Evolutionary conservation across 2,797 vertebrate species (phyloP), one percentile per base, ranked within the genome.

Genomic region (Furcifer pardalis): DNA sequence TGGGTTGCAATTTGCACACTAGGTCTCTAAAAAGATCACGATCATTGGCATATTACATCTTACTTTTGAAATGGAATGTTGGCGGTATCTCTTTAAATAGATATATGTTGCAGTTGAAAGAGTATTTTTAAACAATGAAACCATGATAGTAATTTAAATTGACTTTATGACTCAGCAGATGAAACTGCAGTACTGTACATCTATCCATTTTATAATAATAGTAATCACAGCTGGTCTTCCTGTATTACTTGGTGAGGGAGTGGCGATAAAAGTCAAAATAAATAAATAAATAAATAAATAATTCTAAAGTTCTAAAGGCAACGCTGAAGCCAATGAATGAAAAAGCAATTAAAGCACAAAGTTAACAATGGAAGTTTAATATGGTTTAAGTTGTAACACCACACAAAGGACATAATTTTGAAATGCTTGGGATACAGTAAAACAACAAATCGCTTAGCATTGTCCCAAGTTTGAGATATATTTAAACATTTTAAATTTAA

Each of bases 151-250:
- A 85, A 66, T 81, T 79, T 83, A 91, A 90, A 89, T 92, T 40
- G 86, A 86, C 1, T 0, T 88, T 76, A 93, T 95, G 92, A 93
- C 87, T 89, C 91, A 94, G 65, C 19, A 10, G 85, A 85, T 88
- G 91, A 85, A 79, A 84, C 56, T 85, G 88, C 60, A 91, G n/a
- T n/a, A n/a, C n/a, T n/a, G n/a, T n/a, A n/a, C n/a, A n/a, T n/a
- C n/a, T n/a, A n/a, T n/a, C n/a, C n/a, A n/a, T n/a, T n/a, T n/a
- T n/a, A n/a, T n/a, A n/a, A n/a, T n/a, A n/a, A n/a, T n/a, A n/a
- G n/a, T n/a, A n/a, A n/a, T n/a, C n/a, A n/a, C n/a, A n/a, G n/a
- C n/a, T n/a, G n/a, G n/a, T 87, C 78, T 80, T 66, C 76, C 82
- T 87, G 35, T 82, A 84, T 12, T 68, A n/a, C n/a, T n/a, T n/a